phyloP scores from a whole-genome alignment of 2,113 vertebrate genomes.

The Phoxinus phoxinus region DNA sequence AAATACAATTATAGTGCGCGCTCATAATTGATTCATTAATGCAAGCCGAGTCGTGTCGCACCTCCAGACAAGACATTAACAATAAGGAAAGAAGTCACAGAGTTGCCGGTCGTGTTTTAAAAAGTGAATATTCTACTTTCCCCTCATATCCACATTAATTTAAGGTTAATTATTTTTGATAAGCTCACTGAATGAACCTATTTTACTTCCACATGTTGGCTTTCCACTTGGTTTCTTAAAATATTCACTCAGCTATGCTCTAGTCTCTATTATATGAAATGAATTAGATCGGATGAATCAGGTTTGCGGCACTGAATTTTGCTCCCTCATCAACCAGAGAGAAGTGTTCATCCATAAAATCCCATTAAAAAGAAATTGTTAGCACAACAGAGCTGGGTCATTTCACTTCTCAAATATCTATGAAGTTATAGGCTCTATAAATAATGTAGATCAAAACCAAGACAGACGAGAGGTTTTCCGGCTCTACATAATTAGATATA shows the following conservation, averaged over 20 bases:
- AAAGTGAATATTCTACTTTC: conserved; percentile 3
- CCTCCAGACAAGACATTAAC: conserved; percentile 25
- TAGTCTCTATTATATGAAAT: conserved; percentile 46
- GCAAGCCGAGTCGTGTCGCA: conserved; percentile 22
- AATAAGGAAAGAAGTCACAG: conserved; percentile 20
- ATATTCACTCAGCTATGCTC: conserved; percentile 46
- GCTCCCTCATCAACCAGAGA: conserved; percentile 32
- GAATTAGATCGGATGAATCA: conserved; percentile 58
- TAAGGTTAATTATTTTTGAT: conserved; percentile 46
- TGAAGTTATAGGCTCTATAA: not conserved
- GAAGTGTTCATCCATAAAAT: conserved; percentile 36
- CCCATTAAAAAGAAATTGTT: conserved; percentile 53
- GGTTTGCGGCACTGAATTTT: conserved; percentile 38
- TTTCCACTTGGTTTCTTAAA: conserved; percentile 14
- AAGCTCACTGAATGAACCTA: conserved; percentile 31
- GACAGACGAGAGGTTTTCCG: not conserved
- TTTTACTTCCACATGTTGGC: not conserved
- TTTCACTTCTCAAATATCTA: conserved; percentile 35
- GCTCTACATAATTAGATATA: not conserved
- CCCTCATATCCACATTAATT: conserved; percentile 29
- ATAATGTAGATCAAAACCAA: conserved; percentile 13
- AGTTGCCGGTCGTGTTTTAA: not conserved
- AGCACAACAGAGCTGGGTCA: conserved; percentile 36
- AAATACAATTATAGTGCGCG: conserved; percentile 49
- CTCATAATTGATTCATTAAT: conserved; percentile 60